Evolutionary conservation across 2,797 vertebrate genomes (phyloP).

Genomic region (Tenualosa thibaudeaui): DNA sequence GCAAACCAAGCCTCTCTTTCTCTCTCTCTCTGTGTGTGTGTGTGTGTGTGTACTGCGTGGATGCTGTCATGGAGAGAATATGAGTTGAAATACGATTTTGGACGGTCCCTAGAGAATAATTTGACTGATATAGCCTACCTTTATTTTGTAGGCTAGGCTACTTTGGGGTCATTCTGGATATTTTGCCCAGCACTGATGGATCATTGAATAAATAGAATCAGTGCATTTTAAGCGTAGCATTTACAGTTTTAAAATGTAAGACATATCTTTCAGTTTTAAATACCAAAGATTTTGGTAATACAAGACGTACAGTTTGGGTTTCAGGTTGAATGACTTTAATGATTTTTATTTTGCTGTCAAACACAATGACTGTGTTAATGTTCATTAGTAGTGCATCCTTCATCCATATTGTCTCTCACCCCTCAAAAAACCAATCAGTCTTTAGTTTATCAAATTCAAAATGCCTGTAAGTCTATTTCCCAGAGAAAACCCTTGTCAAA

Average conservation of each 20-base stretch:
- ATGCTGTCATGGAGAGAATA: no score
- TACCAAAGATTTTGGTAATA: neutral
- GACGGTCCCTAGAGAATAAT: no score
- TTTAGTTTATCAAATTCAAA: constrained; percentile 10
- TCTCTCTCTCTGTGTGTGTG: constrained; percentile 18
- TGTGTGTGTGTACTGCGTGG: no score
- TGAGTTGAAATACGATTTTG: no score
- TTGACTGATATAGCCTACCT: no score
- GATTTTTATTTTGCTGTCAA: constrained; percentile 3
- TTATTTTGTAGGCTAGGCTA: no score
- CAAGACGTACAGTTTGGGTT: neutral
- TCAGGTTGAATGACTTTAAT: constrained; percentile 15
- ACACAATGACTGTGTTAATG: constrained; percentile 21
- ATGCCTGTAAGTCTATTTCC: neutral
- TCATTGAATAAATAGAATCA: no score
- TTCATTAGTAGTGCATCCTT: constrained; percentile 13
- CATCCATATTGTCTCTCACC: neutral
- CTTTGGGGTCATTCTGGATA: no score
- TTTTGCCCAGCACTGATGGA: no score
- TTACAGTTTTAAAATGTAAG: no score
- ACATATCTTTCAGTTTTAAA: neutral
- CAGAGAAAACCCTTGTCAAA: neutral
- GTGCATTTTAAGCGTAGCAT: no score
- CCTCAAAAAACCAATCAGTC: constrained; percentile 4
- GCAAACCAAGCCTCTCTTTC: constrained; percentile 33